Percentiles rank a stretch among this genome's conserved stretches.
phyloP scores from a whole-genome alignment of 2,888 invertebrate species.

The Agelastica alni region DNA sequence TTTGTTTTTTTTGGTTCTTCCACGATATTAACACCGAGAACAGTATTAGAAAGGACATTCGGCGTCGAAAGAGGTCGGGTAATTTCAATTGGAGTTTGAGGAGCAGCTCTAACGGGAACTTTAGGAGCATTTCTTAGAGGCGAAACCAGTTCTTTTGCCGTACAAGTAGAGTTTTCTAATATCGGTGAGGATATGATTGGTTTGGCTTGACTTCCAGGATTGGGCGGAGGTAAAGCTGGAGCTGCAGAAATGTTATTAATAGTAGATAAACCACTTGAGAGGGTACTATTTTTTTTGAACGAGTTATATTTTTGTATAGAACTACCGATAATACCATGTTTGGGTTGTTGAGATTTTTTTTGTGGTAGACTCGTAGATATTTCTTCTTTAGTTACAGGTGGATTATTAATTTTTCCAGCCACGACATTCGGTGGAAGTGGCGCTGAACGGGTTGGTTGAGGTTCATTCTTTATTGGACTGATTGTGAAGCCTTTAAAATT shows the following conservation, averaged over 20 bases:
- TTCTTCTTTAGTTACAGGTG: neutral
- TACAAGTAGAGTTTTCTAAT: conserved; percentile 79
- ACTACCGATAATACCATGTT: conserved; percentile 39
- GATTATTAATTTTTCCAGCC: too few species aligned
- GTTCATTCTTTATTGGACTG: conserved; percentile 64
- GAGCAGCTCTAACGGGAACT: conserved; percentile 65
- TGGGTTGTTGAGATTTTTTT: conserved; percentile 32
- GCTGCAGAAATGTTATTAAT: conserved; percentile 53
- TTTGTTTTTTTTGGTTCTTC: conserved; percentile 62
- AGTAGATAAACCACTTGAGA: conserved; percentile 52
- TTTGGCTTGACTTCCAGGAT: conserved; percentile 66
- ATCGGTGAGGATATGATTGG: conserved; percentile 83
- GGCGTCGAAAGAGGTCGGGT: conserved; percentile 44
- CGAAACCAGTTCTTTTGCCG: conserved; percentile 72
- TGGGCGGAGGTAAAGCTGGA: conserved; percentile 67
- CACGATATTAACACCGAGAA: conserved; percentile 30
- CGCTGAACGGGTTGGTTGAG: conserved; percentile 60
- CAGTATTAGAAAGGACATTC: conserved; percentile 50
- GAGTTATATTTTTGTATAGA: conserved; percentile 45
- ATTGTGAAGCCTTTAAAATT: conserved; percentile 85
- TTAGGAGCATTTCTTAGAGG: conserved; percentile 66
- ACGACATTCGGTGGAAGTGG: conserved; percentile 65
- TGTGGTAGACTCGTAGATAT: conserved; percentile 34
- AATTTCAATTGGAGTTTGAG: conserved; percentile 59
- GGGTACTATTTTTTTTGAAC: conserved; percentile 55